phyloP scores from a whole-genome alignment of 2,113 vertebrate genomes.

The Clarias batrachus region DNA sequence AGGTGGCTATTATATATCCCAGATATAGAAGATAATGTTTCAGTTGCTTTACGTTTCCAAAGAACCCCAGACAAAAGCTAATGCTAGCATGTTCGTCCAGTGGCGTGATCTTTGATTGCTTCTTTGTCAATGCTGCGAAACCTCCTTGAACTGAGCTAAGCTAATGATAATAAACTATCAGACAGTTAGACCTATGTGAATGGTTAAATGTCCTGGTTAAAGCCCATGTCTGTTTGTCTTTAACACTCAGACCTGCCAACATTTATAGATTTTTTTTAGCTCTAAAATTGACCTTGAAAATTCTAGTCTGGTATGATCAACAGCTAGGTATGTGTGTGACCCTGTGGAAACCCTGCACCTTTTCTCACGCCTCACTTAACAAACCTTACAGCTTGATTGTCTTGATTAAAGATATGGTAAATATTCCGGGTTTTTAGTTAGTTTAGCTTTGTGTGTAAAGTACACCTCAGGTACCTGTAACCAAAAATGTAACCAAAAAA shows the following conservation, averaged over 20 bases:
- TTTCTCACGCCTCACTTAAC: neutral
- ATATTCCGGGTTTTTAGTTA: neutral
- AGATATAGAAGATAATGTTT: too few relatives aligned
- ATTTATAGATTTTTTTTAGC: neutral
- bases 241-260: neutral
- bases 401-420: neutral
- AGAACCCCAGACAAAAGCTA: neutral
- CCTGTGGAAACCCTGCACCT: neutral
- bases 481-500: neutral
- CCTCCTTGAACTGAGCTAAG: neutral
- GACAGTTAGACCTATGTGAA: neutral
- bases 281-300: too few relatives aligned
- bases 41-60: too few relatives aligned
- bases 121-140: neutral
- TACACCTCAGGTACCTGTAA: neutral
- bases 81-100: neutral
- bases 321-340: neutral
- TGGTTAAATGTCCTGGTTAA: neutral
- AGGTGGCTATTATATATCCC: too few relatives aligned
- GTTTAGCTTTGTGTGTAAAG: neutral
- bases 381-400: neutral
- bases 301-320: neutral
- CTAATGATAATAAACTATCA: neutral
- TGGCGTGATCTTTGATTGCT: neutral
- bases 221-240: neutral